Base-by-base conservation (phyloP, 2,888 invertebrate genomes). In the Neoitamus cyanurus region DNA sequence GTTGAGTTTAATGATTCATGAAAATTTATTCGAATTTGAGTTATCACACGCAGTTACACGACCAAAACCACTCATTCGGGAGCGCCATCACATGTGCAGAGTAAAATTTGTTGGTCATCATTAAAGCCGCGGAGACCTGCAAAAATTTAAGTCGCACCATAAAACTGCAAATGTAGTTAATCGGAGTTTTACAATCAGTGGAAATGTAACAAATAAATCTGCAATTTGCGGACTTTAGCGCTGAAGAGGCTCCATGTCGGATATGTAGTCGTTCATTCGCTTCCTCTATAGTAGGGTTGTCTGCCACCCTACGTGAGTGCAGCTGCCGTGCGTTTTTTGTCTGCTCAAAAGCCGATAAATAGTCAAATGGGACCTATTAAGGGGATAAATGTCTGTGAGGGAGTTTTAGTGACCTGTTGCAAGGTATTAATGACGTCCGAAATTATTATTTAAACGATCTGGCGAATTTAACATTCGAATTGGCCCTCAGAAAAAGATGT, bases 341-440 rank as follows among this genome's bases (percentile, higher is more conserved):
- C 30, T 28, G 20, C 5, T 31, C 9, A 31, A 31, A 30, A 31
- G 70, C 42, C 42, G 75, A 42, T 75, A 42, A 78, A 48, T 25
- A 69, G 37, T 11, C 82, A 69, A 37, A 37, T 68, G 69, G 82
- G 82, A 69, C 30, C 69, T 37, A 37, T 82, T 37, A 28, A n/a
- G 9, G 28, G 36, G 69, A 82, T 69, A 20, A 82, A 68, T 36
- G 34, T 69, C 36, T 5, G 15, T 20, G 31, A 4, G 68, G 37
- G 68, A 9, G 69, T 34, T 80, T 78, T 82, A 37, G 15, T 68
- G 37, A 82, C 82, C 82, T 82, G 82, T 82, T 82, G 82, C 82
- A 69, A 82, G 15, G 34, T 2, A 69, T 69, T 82, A 82, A 68
- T 42, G 69, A 25, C 70, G 28, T 31, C n/a, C 30, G 15, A 70